Conservation (phyloP, 2,113 vertebrate genomes). For the Notiomystis cincta region DNA sequence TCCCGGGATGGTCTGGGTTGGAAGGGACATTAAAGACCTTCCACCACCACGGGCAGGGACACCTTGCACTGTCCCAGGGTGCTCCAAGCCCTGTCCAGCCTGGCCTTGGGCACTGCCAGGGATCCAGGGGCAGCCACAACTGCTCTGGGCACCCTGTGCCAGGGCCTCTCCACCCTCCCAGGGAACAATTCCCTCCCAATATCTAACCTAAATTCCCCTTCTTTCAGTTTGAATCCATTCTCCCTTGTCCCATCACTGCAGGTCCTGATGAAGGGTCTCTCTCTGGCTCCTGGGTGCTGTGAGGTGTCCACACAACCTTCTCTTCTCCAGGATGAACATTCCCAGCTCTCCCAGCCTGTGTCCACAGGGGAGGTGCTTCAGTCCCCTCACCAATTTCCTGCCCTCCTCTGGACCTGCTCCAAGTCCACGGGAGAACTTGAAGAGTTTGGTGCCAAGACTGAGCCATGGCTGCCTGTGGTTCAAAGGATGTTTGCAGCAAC, state of each 20-base stretch:
- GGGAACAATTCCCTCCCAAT: neutral
- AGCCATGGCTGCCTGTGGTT: neutral
- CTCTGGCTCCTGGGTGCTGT: neutral
- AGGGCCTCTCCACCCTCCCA: neutral
- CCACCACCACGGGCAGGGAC: neutral
- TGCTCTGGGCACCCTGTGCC: neutral
- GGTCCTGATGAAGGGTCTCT: neutral
- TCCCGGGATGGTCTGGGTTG: neutral
- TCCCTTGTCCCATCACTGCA: neutral
- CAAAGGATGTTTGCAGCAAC: neutral
- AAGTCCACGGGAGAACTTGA: neutral
- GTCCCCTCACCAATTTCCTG: neutral
- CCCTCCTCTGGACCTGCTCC: neutral
- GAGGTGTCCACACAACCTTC: neutral
- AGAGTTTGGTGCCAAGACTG: neutral
- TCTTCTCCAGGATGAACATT: neutral
- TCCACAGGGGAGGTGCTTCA: neutral
- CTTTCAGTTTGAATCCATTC: neutral
- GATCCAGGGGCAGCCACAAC: neutral
- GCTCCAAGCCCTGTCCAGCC: neutral
- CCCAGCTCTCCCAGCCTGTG: neutral
- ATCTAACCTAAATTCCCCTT: fast-evolving
- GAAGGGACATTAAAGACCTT: neutral
- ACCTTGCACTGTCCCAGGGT: fast-evolving
- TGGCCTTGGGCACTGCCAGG: neutral